Evolutionary conservation across 2,113 vertebrate genomes (phyloP).

Genomic region (Halichoerus grypus): DNA sequence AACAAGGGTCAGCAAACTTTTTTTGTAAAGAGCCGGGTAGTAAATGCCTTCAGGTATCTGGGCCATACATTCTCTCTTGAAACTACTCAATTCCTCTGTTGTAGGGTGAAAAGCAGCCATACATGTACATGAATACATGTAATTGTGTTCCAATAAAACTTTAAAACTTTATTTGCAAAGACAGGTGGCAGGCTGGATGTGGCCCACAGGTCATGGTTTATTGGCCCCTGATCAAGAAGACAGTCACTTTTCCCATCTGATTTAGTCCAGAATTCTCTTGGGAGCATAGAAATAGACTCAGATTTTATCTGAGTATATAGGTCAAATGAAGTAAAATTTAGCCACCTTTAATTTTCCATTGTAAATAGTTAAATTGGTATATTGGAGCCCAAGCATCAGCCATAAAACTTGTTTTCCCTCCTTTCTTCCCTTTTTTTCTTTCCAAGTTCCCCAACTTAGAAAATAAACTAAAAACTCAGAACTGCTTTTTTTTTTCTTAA

Average conservation of each 20-base stretch:
- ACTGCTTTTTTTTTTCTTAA: neutral
- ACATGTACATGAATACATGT: neutral
- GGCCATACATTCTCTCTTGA: accelerated
- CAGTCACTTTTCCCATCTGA: neutral
- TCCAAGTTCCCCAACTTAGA: neutral
- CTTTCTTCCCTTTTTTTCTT: neutral
- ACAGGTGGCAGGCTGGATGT: neutral
- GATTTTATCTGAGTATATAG: neutral
- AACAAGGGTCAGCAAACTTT: neutral
- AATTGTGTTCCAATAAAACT: neutral
- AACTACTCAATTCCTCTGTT: neutral
- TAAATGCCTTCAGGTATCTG: neutral
- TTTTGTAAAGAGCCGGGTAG: neutral
- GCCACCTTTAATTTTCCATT: neutral
- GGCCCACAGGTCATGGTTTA: neutral
- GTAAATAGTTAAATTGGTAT: neutral
- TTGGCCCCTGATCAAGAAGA: neutral
- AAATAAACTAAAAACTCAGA: conserved; percentile 31
- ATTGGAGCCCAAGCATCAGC: neutral
- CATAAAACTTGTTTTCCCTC: neutral
- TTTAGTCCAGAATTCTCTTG: neutral
- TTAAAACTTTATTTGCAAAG: neutral
- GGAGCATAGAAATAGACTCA: neutral
- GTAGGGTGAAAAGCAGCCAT: neutral
- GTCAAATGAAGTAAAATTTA: neutral